Base-by-base conservation (phyloP, 1,140 invertebrate genomes). In the Augochlora pura region DNA sequence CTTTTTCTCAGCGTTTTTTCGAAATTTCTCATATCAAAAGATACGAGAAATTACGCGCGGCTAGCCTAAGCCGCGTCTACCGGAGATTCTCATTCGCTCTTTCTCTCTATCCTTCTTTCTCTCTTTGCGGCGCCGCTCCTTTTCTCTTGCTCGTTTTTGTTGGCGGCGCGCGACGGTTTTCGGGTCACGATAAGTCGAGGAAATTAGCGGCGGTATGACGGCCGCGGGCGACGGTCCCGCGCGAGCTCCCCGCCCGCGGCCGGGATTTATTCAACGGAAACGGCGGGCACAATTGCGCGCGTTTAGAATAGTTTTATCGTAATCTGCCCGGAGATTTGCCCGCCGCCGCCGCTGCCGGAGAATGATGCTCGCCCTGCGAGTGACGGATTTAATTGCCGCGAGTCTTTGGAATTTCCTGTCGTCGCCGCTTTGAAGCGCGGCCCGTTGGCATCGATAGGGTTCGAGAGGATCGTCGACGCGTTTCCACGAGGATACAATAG, bases 21-120 rank as follows among this genome's bases (percentile, higher is more conserved):
- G n/a, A n/a, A n/a, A n/a, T n/a, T n/a, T n/a, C n/a, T n/a, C n/a
- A n/a, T 18, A 54, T n/a, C 52, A 21, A 57, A 57, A 21, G 54
- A 23, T n/a, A 9, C 1, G 54, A n/a, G 54, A 57, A 57, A 57
- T 57, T 57, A 57, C 54, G 21, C 18, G 18, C 49, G 16, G 18
- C 18, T 21, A 21, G 21, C 21, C 10, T 52, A 52, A 52, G 49
- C 49, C 7, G 54, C 1, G 54, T 57, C 54, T 8, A 8, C 54
- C 21, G 54, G 54, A 9, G 6, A 7, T 23, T 69, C 32, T 63
- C 39, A 57, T 27, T 65, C 64, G 5, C 25, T 52, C 14, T 68
- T 71, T 73, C 39, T 80, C 25, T 57, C 49, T n/a, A 14, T 57
- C 75, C 16, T 38, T 59, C n/a, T 46, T 27, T 38, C 59, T 72